Base-by-base conservation (phyloP, 1,140 invertebrate genomes). In the Diorhabda carinulata region DNA sequence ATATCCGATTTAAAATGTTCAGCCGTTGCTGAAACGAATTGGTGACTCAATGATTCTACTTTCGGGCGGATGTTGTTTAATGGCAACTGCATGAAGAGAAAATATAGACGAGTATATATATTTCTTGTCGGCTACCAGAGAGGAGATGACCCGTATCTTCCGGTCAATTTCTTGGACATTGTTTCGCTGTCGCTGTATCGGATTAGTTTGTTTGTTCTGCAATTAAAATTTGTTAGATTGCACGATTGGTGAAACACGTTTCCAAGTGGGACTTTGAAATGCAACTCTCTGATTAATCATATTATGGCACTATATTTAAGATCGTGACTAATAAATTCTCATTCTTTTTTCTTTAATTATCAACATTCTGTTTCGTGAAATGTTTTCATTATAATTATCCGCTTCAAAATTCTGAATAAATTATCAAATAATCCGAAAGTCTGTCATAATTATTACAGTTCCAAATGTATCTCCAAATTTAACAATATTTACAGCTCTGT, bases 1-100 rank as follows among this genome's bases (percentile, higher is more conserved):
- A 75, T 69, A 76, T 78, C 77, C 77, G 76, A 76, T 78, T 78
- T 77, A 78, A 78, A 78, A 76, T 72, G 74, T 73, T 71, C 72
- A 69, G 64, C 63, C 43, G 52, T 43, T 69, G 65, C 74, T 43
- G 65, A 67, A 67, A 67, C 41, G 65, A 42, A 57, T 67, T 67
- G 73, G 65, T 71, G 72, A 68, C 72, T 68, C 68, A 64, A 59
- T 64, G 64, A 69, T 77, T 72, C 73, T 8, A 58, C 41, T 67
- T 75, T 76, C 73, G 73, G 73, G 66, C 71, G 76, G 76, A 78
- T 74, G 69, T 66, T 59, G 66, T 64, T 69, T 75, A 76, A 78
- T 78, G 74, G 75, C 74, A 57, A 60, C 41, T 64, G 52, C 61
- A 74, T 71, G 64, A 73, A 74, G 76, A 74, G 72, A 74, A 74